Conservation (phyloP, 2,113 vertebrate species). For the Loxodonta africana region DNA sequence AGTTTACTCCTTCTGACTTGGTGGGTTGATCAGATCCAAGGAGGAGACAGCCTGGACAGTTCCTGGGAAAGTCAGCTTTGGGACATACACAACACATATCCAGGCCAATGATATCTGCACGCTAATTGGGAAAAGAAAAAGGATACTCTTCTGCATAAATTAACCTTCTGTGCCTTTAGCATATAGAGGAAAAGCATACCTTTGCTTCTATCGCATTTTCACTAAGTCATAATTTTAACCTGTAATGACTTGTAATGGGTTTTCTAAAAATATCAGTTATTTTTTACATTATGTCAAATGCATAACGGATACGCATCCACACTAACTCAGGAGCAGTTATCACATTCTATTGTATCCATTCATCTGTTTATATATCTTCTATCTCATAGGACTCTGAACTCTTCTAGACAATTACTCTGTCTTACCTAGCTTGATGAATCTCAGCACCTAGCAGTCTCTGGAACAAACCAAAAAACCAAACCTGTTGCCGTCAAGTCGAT, state of each 20-base stretch:
- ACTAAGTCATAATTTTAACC: conserved; percentile 41
- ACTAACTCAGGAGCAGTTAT: conserved; percentile 28
- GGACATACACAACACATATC: not conserved
- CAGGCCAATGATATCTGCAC: not conserved
- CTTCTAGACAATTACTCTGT: not conserved
- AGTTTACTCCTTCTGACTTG: conserved; percentile 21
- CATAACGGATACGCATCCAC: not conserved
- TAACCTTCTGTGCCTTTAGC: not conserved
- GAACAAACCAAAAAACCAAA: not conserved
- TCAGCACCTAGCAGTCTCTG: not conserved
- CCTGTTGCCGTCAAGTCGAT: not conserved
- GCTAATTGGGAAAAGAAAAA: not conserved
- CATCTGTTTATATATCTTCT: conserved; percentile 24
- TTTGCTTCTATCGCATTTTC: conserved; percentile 27
- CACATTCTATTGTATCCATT: not conserved
- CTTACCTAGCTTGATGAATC: not conserved
- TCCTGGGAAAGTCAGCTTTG: not conserved
- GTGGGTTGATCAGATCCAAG: not conserved
- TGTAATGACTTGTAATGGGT: conserved; percentile 21
- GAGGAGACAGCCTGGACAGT: not conserved
- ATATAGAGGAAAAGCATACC: not conserved
- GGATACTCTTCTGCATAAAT: not conserved
- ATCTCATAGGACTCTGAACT: conserved; percentile 11
- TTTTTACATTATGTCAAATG: conserved; percentile 57
- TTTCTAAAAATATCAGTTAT: conserved; percentile 56